phyloP scores from a whole-genome alignment of 2,113 vertebrate species.

The Lichenostomus cassidix region DNA sequence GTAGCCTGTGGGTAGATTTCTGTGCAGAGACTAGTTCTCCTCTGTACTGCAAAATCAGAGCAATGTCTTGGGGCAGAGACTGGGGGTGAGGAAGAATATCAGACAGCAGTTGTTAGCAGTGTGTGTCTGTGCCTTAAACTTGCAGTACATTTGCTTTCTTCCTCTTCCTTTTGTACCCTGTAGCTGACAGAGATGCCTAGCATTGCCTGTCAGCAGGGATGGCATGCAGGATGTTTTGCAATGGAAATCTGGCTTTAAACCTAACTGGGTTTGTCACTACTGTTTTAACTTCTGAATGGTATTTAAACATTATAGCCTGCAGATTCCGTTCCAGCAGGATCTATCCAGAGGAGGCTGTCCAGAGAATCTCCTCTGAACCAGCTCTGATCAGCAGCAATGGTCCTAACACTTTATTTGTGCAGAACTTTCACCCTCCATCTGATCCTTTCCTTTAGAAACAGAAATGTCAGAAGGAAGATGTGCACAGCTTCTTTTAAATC shows the following conservation, averaged over 20 bases:
- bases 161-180: constrained; percentile 54
- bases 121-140: constrained; percentile 39
- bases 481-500: constrained; percentile 24
- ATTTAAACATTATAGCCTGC: constrained; percentile 47
- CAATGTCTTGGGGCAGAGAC: constrained; percentile 13
- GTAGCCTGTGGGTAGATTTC: background rate
- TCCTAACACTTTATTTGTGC: background rate
- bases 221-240: constrained; percentile 61
- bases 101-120: constrained; percentile 25
- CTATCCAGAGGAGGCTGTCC: background rate
- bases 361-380: constrained; percentile 32
- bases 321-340: constrained; percentile 13
- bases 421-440: background rate
- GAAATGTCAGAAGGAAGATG: constrained; percentile 18
- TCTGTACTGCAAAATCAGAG: constrained; percentile 21
- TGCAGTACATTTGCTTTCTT: constrained; percentile 48
- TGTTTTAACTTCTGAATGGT: constrained; percentile 56
- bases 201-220: constrained; percentile 53
- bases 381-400: constrained; percentile 18
- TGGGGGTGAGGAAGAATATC: background rate
- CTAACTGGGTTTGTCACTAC: constrained; percentile 57
- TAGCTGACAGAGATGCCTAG: constrained; percentile 58
- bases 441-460: constrained; percentile 21
- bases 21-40: background rate
- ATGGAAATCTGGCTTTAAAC: constrained; percentile 69